Percentiles rank a stretch among this genome's conserved stretches.
Conservation (phyloP, 1,140 invertebrate species). For the Drosophila ficusphila region DNA sequence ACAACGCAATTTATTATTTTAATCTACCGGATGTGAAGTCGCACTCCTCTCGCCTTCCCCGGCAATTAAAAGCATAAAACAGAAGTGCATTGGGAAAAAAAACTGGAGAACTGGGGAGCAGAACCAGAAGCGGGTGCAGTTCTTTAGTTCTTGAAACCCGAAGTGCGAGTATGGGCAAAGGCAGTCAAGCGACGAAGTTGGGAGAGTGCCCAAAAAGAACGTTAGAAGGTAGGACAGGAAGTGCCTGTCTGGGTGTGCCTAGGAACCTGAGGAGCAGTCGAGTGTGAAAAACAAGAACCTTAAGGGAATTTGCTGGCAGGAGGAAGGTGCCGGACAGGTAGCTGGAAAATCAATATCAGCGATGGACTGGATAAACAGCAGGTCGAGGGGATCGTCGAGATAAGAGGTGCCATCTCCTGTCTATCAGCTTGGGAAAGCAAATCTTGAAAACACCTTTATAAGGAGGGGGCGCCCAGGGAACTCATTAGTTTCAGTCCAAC, state of each 20-base stretch:
- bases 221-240: constrained; percentile 65
- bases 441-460: constrained; percentile 51
- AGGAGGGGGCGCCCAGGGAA: neutral
- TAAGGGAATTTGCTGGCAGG: constrained; percentile 17
- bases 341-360: constrained; percentile 58
- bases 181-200: constrained; percentile 33
- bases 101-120: constrained; percentile 6
- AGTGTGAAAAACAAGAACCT: constrained; percentile 60
- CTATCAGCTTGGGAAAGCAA: constrained; percentile 49
- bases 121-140: constrained; percentile 30
- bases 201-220: constrained; percentile 51
- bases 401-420: constrained; percentile 37
- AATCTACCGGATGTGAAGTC: constrained; percentile 69
- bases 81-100: constrained; percentile 13
- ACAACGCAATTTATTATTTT: constrained; percentile 71
- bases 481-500: constrained; percentile 38
- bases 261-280: constrained; percentile 69
- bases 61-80: constrained; percentile 59
- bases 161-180: constrained; percentile 25
- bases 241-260: constrained; percentile 54
- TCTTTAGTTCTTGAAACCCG: neutral
- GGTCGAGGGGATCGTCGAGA: constrained; percentile 26
- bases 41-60: constrained; percentile 31
- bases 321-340: constrained; percentile 47
- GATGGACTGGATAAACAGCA: constrained; percentile 20